Base-by-base conservation (phyloP, 2,797 vertebrate species). In the Gouania willdenowi region DNA sequence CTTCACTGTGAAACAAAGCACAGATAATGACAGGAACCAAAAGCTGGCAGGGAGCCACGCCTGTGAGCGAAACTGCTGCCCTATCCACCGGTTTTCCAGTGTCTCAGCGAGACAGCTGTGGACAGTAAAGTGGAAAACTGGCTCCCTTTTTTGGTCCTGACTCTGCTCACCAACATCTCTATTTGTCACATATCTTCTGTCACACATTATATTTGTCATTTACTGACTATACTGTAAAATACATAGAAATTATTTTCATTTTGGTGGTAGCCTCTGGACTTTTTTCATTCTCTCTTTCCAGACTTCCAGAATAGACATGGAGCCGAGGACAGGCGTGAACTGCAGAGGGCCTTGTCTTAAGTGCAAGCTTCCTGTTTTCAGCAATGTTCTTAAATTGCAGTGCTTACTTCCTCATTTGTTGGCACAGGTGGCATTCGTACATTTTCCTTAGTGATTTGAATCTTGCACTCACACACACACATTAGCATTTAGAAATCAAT, bases 361-460 rank as follows among this genome's bases (percentile, higher is more conserved):
- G 70, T 75, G 77, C 80, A 70, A 53, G 60, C 71, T 87, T 88
- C 79, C 84, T 88, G 81, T 87, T 89, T 84, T 86, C 79, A 30
- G 36, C 45, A 64, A 81, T 71, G 73, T 81, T 77, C 56, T 79
- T 28, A 60, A n/a, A n/a, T n/a, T 77, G 66, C 56, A 63, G 68
- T 37, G 24, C 61, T 66, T 25, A 47, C 67, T 66, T 79, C 60
- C 59, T 50, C 66, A 56, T 44, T 57, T 49, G 52, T 71, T 65
- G 45, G 52, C 24, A 28, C 44, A 15, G 7, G 27, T 33, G 44
- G 68, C 62, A 66, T 64, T 42, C 39, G 50, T 54, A 31, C 31
- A 26, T 53, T 60, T 57, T 35, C n/a, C n/a, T n/a, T n/a, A n/a
- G n/a, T n/a, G n/a, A n/a, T n/a, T n/a, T n/a, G n/a, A n/a, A n/a